Conservation (phyloP, 2,113 vertebrate genomes). For the Dasyurus viverrinus region DNA sequence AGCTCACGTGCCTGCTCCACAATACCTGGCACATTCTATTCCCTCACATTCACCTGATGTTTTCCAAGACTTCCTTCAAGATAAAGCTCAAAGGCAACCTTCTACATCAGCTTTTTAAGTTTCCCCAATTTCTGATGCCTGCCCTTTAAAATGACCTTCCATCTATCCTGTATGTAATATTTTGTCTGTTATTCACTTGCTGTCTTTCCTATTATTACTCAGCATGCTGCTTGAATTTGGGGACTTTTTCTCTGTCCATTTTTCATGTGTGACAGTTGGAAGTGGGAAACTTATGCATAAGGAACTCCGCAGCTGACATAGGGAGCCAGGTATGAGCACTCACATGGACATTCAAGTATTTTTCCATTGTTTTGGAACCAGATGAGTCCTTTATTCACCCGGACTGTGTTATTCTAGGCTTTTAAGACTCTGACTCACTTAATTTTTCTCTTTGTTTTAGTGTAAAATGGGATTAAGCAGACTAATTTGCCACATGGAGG, state of each 20-base stretch:
- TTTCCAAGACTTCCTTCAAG: not conserved
- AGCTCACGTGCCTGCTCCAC: not conserved
- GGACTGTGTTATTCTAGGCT: not conserved
- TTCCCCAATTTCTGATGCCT: not conserved
- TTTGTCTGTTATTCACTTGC: not conserved
- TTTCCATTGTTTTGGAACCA: not conserved
- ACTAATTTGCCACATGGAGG: not conserved
- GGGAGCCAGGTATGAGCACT: not conserved
- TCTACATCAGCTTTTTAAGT: not conserved
- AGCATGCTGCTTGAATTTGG: not conserved
- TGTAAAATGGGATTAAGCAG: slow-evolving; percentile 1
- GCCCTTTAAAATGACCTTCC: not conserved
- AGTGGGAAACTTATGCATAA: not conserved
- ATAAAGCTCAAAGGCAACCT: not conserved
- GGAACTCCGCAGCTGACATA: not conserved
- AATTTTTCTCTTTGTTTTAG: not conserved
- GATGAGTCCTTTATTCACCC: not conserved
- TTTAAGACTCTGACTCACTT: not conserved
- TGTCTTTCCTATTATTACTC: not conserved
- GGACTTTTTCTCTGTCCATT: not conserved
- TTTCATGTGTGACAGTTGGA: not conserved
- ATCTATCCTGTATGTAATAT: not conserved
- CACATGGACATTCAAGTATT: not conserved
- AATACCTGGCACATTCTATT: not conserved
- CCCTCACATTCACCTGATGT: not conserved